Conservation (phyloP, 2,113 vertebrate species). For the Mungos mungo region DNA sequence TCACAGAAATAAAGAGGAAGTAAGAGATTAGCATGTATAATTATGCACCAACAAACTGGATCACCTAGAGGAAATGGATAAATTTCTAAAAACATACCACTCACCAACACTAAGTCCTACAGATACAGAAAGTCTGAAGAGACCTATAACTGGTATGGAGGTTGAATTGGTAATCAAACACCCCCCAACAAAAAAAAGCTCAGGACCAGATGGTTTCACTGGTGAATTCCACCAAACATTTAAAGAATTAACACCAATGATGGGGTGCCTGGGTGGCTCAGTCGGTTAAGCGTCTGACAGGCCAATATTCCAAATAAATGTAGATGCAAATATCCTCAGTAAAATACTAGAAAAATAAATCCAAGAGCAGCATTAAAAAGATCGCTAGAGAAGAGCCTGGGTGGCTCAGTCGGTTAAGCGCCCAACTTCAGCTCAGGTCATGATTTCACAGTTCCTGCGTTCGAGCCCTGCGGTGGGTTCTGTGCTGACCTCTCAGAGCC, state of each 20-base stretch:
- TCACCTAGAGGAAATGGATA: neutral
- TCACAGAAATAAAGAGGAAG: neutral
- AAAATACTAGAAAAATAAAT: neutral
- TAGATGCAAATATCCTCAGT: neutral
- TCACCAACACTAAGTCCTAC: neutral
- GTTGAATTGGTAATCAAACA: neutral
- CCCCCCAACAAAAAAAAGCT: neutral
- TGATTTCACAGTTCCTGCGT: too few species aligned
- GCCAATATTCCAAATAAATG: neutral
- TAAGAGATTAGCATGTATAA: neutral
- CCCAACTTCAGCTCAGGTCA: too few species aligned
- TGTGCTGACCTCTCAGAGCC: too few species aligned
- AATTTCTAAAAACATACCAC: neutral
- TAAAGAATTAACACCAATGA: neutral
- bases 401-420: too few species aligned
- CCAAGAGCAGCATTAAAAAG: neutral
- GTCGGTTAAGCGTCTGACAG: too few species aligned
- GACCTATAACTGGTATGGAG: neutral
- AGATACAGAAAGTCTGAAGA: neutral
- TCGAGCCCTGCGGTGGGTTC: too few species aligned
- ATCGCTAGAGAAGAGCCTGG: neutral
- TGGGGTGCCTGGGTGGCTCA: too few species aligned
- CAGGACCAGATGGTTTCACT: neutral
- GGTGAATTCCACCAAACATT: neutral
- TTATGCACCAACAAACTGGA: neutral